phyloP scores from a whole-genome alignment of 2,113 vertebrate genomes.

The Sylvilagus bachmani region DNA sequence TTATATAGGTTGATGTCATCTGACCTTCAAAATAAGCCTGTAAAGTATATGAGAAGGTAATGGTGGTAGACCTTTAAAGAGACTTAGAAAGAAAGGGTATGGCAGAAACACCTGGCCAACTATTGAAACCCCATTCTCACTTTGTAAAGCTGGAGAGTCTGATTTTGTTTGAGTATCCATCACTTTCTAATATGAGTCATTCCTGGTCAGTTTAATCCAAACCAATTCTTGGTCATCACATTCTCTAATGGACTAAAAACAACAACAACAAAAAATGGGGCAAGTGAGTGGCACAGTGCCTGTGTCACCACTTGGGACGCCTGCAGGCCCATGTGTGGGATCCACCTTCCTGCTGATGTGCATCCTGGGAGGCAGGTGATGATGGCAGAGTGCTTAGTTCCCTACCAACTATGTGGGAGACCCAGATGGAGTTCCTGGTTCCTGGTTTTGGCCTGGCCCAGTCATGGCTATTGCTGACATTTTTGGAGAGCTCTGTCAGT shows the following conservation, averaged over 20 bases:
- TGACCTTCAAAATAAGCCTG: conserved; percentile 44
- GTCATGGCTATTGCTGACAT: too few relatives aligned
- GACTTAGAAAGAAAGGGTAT: background rate
- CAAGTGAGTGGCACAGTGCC: too few relatives aligned
- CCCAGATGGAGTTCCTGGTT: too few relatives aligned
- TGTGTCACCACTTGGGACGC: too few relatives aligned
- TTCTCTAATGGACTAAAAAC: background rate
- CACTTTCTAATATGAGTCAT: conserved; percentile 7
- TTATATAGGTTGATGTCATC: background rate
- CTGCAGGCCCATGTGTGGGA: too few relatives aligned
- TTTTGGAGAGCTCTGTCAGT: too few relatives aligned
- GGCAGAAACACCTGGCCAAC: background rate
- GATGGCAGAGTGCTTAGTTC: too few relatives aligned
- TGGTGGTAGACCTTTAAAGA: conserved; percentile 11
- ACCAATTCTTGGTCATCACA: background rate
- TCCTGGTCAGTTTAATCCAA: conserved; percentile 19
- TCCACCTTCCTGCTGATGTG: too few relatives aligned
- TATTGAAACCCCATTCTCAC: background rate
- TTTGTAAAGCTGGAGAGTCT: background rate
- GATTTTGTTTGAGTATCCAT: conserved; percentile 7
- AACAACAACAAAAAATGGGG: too few relatives aligned
- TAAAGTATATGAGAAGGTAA: background rate
- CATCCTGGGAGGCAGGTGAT: too few relatives aligned
- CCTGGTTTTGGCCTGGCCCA: too few relatives aligned
- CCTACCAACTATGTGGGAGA: too few relatives aligned